Base-by-base conservation (phyloP, 2,888 invertebrate species). In the Cylindroiulus punctatus region DNA sequence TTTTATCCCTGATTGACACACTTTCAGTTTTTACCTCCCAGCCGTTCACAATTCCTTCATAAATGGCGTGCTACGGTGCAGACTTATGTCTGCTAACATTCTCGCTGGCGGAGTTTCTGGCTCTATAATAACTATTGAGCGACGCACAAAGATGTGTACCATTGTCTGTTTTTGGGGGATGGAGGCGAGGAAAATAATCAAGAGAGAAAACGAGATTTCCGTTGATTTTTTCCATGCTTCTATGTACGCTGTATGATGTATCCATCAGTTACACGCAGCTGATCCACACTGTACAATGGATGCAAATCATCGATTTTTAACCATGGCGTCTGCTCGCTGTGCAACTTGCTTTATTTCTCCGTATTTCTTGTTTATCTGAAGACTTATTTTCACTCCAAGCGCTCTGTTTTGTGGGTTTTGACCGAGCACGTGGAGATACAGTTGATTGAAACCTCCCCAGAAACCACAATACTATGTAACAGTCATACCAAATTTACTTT, bases 1-100 rank as follows among this genome's bases (percentile, higher is more conserved):
- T 76, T 76, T 76, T 76, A 76, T 76, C 76, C 76, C 30, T 76
- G 76, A 76, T 76, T 76, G 76, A 76, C 76, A 76, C 76, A 76
- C 76, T 76, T 76, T 52, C n/a, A n/a, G n/a, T 52, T 76, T 76
- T 76, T 30, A 76, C 30, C 57, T 76, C 65, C 26, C 52, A 14
- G 30, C 17, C 30, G 30, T 65, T 26, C 30, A 17, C 30, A 76
- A 17, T 76, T 30, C 30, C 76, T 76, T 30, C 65, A 26, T 5
- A 65, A 22, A 26, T n/a, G 65, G 65, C 10, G 5, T 76, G 65
- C 65, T 26, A 7, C 10, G 30, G 12, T 14, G 44, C 30, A 76
- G 76, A 76, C 76, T 76, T 76, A 76, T 17, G 76, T 26, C 76
- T 76, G 76, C 76, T 76, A 76, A 76, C 30, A 30, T 76, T 76